Conservation (phyloP, 2,113 vertebrate species). For the Echinops telfairi region DNA sequence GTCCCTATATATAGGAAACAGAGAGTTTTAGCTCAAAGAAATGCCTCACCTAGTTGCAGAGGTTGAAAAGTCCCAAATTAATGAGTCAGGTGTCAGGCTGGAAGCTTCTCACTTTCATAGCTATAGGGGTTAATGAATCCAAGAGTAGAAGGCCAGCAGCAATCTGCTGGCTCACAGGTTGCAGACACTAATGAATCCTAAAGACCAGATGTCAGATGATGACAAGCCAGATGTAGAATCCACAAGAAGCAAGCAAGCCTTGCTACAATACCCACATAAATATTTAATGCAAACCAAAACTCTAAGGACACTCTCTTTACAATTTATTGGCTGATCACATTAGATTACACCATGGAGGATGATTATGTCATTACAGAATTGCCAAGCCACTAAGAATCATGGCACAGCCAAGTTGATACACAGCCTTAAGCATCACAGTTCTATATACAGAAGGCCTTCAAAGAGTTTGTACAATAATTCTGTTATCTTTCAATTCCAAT, state of each 20-base stretch:
- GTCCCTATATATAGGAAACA: too few species aligned
- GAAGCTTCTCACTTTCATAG: not conserved
- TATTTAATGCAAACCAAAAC: not conserved
- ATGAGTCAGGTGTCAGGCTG: not conserved
- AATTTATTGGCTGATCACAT: not conserved
- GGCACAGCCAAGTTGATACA: not conserved
- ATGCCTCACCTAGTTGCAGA: not conserved
- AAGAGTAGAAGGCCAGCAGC: not conserved
- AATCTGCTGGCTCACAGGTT: not conserved
- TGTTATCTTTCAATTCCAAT: too few species aligned
- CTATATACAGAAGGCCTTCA: not conserved
- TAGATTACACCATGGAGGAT: not conserved
- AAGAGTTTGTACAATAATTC: too few species aligned
- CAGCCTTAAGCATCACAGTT: not conserved
- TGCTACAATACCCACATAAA: not conserved
- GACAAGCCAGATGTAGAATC: not conserved
- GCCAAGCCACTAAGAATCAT: not conserved
- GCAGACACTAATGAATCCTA: not conserved
- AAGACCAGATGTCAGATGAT: not conserved
- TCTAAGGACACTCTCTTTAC: not conserved
- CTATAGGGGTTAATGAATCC: not conserved
- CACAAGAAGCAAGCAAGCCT: not conserved
- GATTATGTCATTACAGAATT: not conserved
- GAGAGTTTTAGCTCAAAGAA: not conserved
- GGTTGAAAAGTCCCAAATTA: not conserved